Conservation (phyloP, 53 echinoderm and acorn worm species). For the Antedon mediterranea region DNA sequence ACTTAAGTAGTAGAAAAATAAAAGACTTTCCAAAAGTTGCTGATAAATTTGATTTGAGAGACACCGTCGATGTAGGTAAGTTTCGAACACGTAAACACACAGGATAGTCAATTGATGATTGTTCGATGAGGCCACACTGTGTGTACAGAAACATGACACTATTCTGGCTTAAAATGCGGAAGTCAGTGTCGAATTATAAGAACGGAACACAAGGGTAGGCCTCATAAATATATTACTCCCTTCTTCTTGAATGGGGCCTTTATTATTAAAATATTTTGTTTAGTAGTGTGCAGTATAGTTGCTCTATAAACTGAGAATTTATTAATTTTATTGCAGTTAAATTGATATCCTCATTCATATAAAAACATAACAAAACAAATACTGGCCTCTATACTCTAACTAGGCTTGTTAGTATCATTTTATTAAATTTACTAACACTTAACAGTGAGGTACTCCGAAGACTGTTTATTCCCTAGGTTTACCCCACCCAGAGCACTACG, state of each 20-base stretch:
- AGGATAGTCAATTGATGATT: neutral
- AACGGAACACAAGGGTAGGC: neutral
- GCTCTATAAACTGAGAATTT: too few species aligned
- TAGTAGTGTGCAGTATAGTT: too few species aligned
- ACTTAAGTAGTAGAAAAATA: constrained; percentile 82
- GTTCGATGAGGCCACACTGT: neutral
- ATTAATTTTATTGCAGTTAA: too few species aligned
- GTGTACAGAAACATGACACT: neutral
- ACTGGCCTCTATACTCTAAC: too few species aligned
- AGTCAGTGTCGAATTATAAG: neutral
- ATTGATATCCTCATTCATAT: too few species aligned
- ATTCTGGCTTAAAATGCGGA: neutral
- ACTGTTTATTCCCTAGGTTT: too few species aligned
- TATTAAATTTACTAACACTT: too few species aligned
- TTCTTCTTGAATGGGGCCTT: neutral
- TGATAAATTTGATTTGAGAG: constrained; percentile 68
- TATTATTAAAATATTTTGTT: too few species aligned
- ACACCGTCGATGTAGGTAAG: constrained; percentile 85
- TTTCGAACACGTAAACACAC: constrained; percentile 2
- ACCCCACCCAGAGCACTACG: too few species aligned
- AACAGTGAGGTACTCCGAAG: too few species aligned
- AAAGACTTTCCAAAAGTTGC: constrained; percentile 88
- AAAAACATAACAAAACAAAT: too few species aligned
- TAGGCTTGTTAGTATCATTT: too few species aligned
- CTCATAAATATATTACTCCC: neutral